Evolutionary conservation across 2,888 invertebrate species (phyloP), one percentile per base, ranked within the genome.

Genomic region (Lasius platythorax): DNA sequence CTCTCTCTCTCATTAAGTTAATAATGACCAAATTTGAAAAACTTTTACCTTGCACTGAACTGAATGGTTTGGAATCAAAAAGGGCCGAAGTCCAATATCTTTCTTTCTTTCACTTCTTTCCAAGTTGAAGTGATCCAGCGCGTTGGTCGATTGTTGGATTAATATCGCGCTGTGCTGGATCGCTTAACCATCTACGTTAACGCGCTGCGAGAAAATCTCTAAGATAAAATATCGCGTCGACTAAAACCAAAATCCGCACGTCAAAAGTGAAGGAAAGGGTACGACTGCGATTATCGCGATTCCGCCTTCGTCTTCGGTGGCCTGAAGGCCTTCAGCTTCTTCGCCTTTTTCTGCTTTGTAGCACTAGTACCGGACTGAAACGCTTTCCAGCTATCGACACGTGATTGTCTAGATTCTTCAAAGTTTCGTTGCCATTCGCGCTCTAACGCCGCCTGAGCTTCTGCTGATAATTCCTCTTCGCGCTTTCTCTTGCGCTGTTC

Each of bases 391-490:
- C 98, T 98, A 87, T 98, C 98, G 0, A 99, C 98, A 87, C 99
- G 96, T 92, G 97, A 98, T 96, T 99, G 98, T 87, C 98, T 96
- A 64, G 98, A 98, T 96, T 98, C 99, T 97, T 99, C 99, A 95
- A 99, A 99, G 95, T 99, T 99, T 94, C 99, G 99, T 89, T 99
- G 98, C 99, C 99, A 99, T 95, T 99, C 99, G 91, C 98, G 98
- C 93, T 99, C 98, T 70, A 98, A 95, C 85, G 98, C 98, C 85
- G 97, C 96, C 92, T 98, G 97, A 92, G 99, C 99, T 93, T 99
- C 99, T 81, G 98, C 98, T 85, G 98, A 98, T 75, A 98, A 97
- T 96, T 99, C 99, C 28, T 98, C 97, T 95, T 99, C 99, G 11
- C 99, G 96, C 95, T 99, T 99, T 67, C 99, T 96, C 95, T 99